A percentile compares a stretch with the other conserved stretches of the same genome.
phyloP scores from a whole-genome alignment of 1,140 invertebrate species.

The Lanistes nyassanus region DNA sequence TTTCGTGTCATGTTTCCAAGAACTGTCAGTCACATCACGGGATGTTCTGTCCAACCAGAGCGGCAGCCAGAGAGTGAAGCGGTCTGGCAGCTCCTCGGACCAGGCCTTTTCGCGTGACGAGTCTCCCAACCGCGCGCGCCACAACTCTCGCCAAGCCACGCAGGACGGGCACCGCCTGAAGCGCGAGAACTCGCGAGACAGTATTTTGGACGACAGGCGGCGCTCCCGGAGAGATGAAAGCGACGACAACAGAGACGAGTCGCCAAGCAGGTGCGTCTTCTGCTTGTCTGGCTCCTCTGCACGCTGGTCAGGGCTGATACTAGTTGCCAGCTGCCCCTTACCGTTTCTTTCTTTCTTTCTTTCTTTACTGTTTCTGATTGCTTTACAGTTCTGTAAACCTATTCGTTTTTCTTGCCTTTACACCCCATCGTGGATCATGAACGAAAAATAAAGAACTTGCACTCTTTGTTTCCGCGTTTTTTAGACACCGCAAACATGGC shows the following conservation, averaged over 20 bases:
- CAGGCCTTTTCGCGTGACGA: slow-evolving; percentile 53
- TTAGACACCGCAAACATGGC: slow-evolving; percentile 37
- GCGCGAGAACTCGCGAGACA: slow-evolving; percentile 55
- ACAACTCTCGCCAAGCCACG: slow-evolving; percentile 24
- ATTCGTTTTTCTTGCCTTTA: too few relatives aligned
- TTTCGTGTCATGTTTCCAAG: too few relatives aligned
- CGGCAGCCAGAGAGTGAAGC: slow-evolving; percentile 19
- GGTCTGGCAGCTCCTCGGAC: slow-evolving; percentile 53
- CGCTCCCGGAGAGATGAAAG: slow-evolving; percentile 37
- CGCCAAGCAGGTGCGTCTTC: slow-evolving; percentile 45
- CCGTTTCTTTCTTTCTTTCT: too few relatives aligned
- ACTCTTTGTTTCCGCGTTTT: too few relatives aligned
- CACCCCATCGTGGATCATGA: too few relatives aligned
- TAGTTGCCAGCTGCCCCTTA: too few relatives aligned
- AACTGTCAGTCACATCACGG: too few relatives aligned
- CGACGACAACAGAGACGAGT: slow-evolving; percentile 57
- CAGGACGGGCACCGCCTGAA: slow-evolving; percentile 36
- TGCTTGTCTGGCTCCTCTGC: neutral
- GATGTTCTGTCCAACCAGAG: neutral
- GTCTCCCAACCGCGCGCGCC: slow-evolving; percentile 47
- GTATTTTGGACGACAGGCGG: slow-evolving; percentile 51
- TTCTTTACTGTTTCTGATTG: neutral
- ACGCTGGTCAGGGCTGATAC: neutral
- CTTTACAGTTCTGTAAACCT: too few relatives aligned
- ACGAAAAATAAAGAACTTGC: too few relatives aligned